Percentiles rank a stretch among this genome's conserved stretches.
Evolutionary conservation across 1,140 invertebrate genomes (phyloP).

Genomic region (Formica exsecta): DNA sequence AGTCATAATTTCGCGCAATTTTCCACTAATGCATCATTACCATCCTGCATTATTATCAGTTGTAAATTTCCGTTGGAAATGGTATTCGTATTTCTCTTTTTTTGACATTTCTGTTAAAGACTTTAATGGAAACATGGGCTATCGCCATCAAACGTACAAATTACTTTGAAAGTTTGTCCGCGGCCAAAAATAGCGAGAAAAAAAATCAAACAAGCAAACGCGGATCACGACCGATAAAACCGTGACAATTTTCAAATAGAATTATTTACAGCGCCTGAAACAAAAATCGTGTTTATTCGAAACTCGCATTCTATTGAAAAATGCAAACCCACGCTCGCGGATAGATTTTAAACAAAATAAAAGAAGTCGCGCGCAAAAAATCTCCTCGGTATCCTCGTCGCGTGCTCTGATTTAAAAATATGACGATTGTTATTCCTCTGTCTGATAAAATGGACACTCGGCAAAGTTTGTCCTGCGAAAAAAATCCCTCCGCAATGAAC

Average conservation of each 20-base stretch:
- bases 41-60: constrained; percentile 1
- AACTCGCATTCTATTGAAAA: constrained; percentile 55
- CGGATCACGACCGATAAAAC: constrained; percentile 40
- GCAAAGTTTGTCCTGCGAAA: constrained; percentile 11
- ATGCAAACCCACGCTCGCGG: constrained; percentile 43
- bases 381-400: constrained; percentile 30
- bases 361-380: constrained; percentile 31
- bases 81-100: not conserved
- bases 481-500: constrained; percentile 1
- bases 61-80: constrained; percentile 17
- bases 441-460: constrained; percentile 43
- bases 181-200: constrained; percentile 32
- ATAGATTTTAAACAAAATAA: constrained; percentile 57
- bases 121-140: constrained; percentile 31
- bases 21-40: not conserved
- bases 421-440: constrained; percentile 58
- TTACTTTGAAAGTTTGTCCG: constrained; percentile 29
- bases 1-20: not conserved
- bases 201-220: constrained; percentile 50
- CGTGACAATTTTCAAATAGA: constrained; percentile 56
- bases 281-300: constrained; percentile 62
- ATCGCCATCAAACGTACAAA: constrained; percentile 47
- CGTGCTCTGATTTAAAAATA: constrained; percentile 68
- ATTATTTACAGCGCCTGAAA: constrained; percentile 61
- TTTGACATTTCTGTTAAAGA: not conserved